These are phyloP conservation scores for Alectura lathami DNA, from an alignment of 2,113 vertebrate species.

Conservation along the genomic window DNA sequence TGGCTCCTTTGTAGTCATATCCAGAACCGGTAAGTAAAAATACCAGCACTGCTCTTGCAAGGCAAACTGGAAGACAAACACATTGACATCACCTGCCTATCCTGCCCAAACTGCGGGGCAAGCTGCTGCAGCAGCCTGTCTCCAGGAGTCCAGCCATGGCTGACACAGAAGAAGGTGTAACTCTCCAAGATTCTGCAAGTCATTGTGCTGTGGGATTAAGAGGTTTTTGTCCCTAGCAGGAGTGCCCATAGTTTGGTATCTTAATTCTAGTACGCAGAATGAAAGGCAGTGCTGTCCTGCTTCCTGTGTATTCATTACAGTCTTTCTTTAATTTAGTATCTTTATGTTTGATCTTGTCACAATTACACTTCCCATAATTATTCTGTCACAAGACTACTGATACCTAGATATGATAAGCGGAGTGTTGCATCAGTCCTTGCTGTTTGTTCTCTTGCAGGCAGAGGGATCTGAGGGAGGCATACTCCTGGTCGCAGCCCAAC, in stretches of 20 bases:
- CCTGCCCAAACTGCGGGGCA: too few relatives aligned
- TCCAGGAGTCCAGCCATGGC: background rate
- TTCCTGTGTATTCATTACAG: background rate
- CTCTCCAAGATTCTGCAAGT: background rate
- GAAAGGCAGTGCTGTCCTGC: background rate
- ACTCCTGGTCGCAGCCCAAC: background rate
- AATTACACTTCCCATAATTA: background rate
- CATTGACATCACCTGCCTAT: background rate
- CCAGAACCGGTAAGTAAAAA: background rate
- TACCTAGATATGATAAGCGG: background rate
- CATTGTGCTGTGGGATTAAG: background rate
- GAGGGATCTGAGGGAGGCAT: background rate
- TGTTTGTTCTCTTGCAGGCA: conserved; percentile 55
- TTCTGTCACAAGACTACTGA: background rate
- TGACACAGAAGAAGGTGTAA: background rate
- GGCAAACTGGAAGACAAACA: background rate
- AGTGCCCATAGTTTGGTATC: background rate
- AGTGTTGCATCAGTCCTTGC: background rate
- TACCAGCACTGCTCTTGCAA: background rate
- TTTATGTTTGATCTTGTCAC: background rate
- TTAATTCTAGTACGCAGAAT: background rate
- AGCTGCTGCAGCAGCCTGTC: background rate
- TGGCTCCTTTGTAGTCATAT: background rate
- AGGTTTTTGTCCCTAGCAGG: background rate
- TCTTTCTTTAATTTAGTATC: background rate